Base-by-base conservation (phyloP, 1,140 invertebrate species). In the Papilio helenus region DNA sequence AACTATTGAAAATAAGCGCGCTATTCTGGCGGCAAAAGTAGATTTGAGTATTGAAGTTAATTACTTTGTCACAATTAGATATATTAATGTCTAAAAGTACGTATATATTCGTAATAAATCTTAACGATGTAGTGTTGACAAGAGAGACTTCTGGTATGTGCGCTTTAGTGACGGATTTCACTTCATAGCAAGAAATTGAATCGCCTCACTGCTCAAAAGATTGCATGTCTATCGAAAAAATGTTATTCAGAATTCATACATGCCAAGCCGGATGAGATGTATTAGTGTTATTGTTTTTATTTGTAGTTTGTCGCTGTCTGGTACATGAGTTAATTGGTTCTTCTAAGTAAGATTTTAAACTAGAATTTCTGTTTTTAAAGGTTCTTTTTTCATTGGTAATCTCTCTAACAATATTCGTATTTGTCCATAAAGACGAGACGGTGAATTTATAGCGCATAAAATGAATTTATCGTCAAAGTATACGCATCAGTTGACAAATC, bases 391-490 rank as follows among this genome's bases (percentile, higher is more conserved):
- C 51, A 55, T 55, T 58, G 20, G 2, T 58, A 26, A 9, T 58
- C 20, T 58, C 26, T 46, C 14, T 51, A 51, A 51, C 49, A 20
- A 29, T 34, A 68, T 68, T 34, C 61, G 26, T 68, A 68, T 68
- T 61, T 34, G 61, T 26, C 61, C 2, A 14, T 68, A 68, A 68
- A 29, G 61, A 68, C 14, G 26, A 68, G 4, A 12, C 23, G 61
- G 26, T 68, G 20, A 68, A 68, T 18, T 68, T 68, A 68, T 68
- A 68, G 61, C 26, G 26, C 61, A 68, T 68, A 68, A 68, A 68
- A 68, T 68, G 61, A 14, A 34, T 68, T 68, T 68, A 68, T 68
- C 23, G 26, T 68, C 61, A 34, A 29, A 68, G 61, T 68, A 68
- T 68, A 29, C 26, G 61, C 26, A 14, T 26, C 23, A 61, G 23